Conservation (phyloP, 2,113 vertebrate species). For the Phalacrocorax aristotelis region DNA sequence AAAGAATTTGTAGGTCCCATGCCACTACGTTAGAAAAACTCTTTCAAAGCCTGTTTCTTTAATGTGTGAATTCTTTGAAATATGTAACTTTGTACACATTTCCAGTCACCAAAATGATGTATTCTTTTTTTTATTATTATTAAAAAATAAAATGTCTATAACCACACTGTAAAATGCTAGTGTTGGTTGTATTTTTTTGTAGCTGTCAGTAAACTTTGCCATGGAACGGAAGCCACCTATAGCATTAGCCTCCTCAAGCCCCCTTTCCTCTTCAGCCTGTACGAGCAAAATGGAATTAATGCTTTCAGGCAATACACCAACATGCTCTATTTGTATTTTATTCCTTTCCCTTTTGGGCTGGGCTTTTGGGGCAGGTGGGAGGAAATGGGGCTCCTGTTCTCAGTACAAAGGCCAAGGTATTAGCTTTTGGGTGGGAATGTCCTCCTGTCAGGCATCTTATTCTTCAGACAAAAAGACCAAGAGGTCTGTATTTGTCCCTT, state of each 20-base stretch:
- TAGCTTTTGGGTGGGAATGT: background rate
- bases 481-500: background rate
- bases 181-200: background rate
- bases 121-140: background rate
- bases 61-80: background rate
- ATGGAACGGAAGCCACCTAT: background rate
- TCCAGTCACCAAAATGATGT: background rate
- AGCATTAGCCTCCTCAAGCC: background rate
- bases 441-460: background rate
- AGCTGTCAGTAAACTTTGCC: background rate
- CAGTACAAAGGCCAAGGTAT: too few relatives aligned
- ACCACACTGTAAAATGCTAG: background rate
- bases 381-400: background rate
- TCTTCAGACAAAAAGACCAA: background rate
- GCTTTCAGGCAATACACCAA: background rate
- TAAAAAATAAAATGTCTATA: constrained; percentile 28
- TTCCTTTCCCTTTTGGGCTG: background rate
- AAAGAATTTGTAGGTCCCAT: background rate
- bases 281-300: background rate
- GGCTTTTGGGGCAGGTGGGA: background rate
- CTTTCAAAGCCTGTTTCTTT: constrained; percentile 7
- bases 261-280: background rate
- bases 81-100: constrained; percentile 1
- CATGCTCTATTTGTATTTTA: background rate
- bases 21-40: background rate